Evolutionary conservation across 2,113 vertebrate genomes (phyloP).

Genomic region (Columba livia): DNA sequence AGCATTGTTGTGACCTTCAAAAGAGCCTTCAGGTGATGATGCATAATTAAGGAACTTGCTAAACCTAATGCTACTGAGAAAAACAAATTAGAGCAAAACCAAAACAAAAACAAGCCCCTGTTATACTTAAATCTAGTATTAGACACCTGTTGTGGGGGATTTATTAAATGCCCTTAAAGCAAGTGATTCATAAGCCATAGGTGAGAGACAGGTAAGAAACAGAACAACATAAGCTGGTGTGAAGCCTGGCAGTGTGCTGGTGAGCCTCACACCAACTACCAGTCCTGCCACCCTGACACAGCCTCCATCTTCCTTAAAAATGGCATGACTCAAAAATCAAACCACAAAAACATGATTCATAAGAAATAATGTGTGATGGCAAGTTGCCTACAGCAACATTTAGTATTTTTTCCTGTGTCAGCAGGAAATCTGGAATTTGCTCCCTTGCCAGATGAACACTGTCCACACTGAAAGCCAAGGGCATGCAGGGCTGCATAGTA

Average conservation of each 20-base stretch:
- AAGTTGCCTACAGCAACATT: slow-evolving; percentile 42
- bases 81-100: not conserved
- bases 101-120: not conserved
- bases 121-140: not conserved
- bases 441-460: slow-evolving; percentile 10
- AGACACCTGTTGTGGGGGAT: slow-evolving; percentile 18
- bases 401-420: slow-evolving; percentile 47
- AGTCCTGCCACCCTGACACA: not conserved
- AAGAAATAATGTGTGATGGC: slow-evolving; percentile 42
- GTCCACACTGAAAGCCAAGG: not conserved
- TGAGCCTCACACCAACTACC: not conserved
- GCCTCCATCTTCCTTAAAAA: not conserved
- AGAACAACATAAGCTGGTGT: not conserved
- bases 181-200: not conserved
- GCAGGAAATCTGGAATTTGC: slow-evolving; percentile 45
- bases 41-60: not conserved
- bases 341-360: slow-evolving; percentile 55
- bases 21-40: not conserved
- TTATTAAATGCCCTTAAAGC: not conserved
- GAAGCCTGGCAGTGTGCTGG: not conserved
- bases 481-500: not conserved
- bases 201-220: not conserved
- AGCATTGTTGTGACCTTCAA: not conserved
- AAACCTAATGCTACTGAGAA: slow-evolving; percentile 11
- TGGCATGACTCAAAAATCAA: slow-evolving; percentile 8